phyloP scores from a whole-genome alignment of 2,888 invertebrate genomes.

The Drosophila histrio region DNA sequence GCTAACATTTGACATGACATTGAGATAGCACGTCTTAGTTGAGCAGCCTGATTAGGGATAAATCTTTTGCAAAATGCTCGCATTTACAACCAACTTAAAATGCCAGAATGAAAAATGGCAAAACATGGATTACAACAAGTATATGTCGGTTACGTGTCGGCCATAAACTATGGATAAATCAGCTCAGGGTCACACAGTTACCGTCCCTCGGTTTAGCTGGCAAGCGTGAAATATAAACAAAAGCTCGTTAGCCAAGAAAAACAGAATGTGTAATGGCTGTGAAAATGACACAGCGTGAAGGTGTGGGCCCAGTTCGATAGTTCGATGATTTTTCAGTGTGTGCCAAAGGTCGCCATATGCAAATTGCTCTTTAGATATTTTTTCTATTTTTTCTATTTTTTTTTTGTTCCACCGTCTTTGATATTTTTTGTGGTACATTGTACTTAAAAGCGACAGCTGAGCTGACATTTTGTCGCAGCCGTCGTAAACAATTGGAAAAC shows the following conservation, averaged over 20 bases:
- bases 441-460: constrained; percentile 3
- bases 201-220: constrained; percentile 17
- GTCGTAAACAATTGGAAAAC: constrained; percentile 42
- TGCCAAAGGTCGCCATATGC: constrained; percentile 66
- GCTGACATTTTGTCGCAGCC: constrained; percentile 46
- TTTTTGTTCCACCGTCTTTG: not conserved
- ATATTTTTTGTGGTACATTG: constrained; percentile 28
- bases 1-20: constrained; percentile 36
- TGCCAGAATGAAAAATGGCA: constrained; percentile 19
- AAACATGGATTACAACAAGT: constrained; percentile 17
- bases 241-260: constrained; percentile 51
- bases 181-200: constrained; percentile 64
- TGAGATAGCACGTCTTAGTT: constrained; percentile 2
- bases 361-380: constrained; percentile 53
- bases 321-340: constrained; percentile 22
- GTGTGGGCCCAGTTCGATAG: constrained; percentile 27
- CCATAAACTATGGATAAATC: constrained; percentile 61
- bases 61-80: constrained; percentile 20
- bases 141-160: constrained; percentile 43
- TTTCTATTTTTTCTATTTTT: constrained; percentile 3
- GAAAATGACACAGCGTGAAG: constrained; percentile 42
- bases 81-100: constrained; percentile 36
- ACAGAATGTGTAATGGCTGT: constrained; percentile 46
- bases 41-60: constrained; percentile 26
- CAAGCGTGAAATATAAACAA: constrained; percentile 42